These are phyloP conservation scores for Lasioglossum malachurum DNA, from an alignment of 2,888 invertebrate species.

Conservation along the genomic window DNA sequence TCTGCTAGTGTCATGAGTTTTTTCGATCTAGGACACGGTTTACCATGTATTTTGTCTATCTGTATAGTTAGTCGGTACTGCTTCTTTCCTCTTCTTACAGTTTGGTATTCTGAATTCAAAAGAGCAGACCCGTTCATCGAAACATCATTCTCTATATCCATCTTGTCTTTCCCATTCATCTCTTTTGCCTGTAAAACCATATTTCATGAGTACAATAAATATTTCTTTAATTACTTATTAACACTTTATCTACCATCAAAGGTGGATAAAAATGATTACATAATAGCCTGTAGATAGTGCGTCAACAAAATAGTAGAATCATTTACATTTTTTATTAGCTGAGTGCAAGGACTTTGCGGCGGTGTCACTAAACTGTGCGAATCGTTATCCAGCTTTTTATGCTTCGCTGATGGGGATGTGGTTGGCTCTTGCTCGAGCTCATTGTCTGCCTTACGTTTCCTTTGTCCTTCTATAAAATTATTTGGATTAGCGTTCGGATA, in stretches of 20 bases:
- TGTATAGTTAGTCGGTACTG: slow-evolving; percentile 78
- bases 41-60: slow-evolving; percentile 78
- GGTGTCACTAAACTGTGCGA: slow-evolving; percentile 44
- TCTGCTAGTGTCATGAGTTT: slow-evolving; percentile 40
- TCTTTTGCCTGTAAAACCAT: slow-evolving; percentile 40
- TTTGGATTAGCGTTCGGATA: background rate
- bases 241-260: background rate
- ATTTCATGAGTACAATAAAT: background rate
- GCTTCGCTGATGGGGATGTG: slow-evolving; percentile 38
- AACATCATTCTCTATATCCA: background rate
- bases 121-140: slow-evolving; percentile 39
- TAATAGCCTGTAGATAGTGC: background rate
- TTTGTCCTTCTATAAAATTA: slow-evolving; percentile 41
- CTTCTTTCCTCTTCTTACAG: slow-evolving; percentile 36
- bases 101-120: slow-evolving; percentile 21
- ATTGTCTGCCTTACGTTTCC: slow-evolving; percentile 45
- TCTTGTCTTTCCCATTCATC: slow-evolving; percentile 28
- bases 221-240: background rate
- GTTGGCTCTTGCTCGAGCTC: background rate
- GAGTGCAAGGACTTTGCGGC: slow-evolving; percentile 47
- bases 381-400: slow-evolving; percentile 57
- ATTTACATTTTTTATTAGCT: slow-evolving; percentile 48
- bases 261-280: no score
- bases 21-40: slow-evolving; percentile 75
- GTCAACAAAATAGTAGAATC: background rate